Base-by-base conservation (phyloP, 2,113 vertebrate genomes). In the Nothobranchius furzeri region DNA sequence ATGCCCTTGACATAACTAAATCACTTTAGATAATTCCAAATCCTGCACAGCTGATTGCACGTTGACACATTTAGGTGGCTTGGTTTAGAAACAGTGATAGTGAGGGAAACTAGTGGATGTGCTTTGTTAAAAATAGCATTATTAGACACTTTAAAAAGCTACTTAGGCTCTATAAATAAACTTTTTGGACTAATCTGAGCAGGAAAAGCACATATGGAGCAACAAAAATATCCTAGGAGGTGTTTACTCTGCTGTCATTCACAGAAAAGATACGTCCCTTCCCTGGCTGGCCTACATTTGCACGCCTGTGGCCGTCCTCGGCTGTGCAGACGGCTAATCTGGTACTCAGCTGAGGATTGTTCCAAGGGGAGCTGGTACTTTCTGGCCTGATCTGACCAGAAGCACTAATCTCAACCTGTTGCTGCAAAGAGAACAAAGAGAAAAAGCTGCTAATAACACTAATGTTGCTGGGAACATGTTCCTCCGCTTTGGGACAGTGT, bases 111-210 rank as follows among this genome's bases (percentile, higher is more conserved):
- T 73, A 71, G 68, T 6, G 43, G 60, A 65, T 83, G 35, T 6
- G 8, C 51, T 55, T 46, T 35, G 67, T 82, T 76, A 51, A 53
- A 80, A 85, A 89, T 85, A 88, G 82, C 82, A 37, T 57, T 43
- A 60, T 58, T 42, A 66, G 70, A 71, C 42, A 17, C 73, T 87
- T 85, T 43, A 81, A 86, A 86, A 88, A 87, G 82, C 53, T 77
- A 81, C 73, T 6, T 9, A 53, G 24, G 11, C 35, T 78, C 78
- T 64, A 64, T 69, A 83, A 90, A 90, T 91, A 91, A 82, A 79
- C 60, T 5, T 69, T 76, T 83, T n/a, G 37, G 61, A 20, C 48
- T 73, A 79, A 73, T 63, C 63, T 61, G 14, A 30, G 69, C 48
- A 49, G 24, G 71, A 76, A 75, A 79, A 76, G 59, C n/a, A 60